Evolutionary conservation across 2,113 vertebrate species (phyloP).

Genomic region (Percopsis transmontana): DNA sequence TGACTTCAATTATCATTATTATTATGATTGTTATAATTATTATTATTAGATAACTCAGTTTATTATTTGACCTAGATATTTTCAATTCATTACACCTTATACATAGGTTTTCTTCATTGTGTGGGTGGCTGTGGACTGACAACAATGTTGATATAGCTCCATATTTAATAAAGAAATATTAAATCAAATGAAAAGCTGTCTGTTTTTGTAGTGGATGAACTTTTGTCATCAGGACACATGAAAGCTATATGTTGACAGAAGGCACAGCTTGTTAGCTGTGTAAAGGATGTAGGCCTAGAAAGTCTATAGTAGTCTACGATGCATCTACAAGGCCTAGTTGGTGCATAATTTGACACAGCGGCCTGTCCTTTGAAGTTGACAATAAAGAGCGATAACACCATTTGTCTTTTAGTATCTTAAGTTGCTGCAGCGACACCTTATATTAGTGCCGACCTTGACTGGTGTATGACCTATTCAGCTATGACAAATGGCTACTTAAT

Average conservation of each 20-base stretch:
- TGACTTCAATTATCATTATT: no score
- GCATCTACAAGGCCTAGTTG: background rate
- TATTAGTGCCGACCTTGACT: no score
- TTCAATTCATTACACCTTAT: background rate
- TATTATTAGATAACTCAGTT: no score
- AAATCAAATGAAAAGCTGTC: background rate
- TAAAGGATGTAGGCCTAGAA: no score
- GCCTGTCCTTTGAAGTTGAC: conserved; percentile 61
- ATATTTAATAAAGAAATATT: background rate
- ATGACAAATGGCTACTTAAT: no score
- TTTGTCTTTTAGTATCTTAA: conserved; percentile 70
- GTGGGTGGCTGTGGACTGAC: background rate
- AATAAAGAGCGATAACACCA: conserved; percentile 64
- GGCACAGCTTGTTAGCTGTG: no score
- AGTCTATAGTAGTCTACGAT: no score
- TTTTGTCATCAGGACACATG: background rate
- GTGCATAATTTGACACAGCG: conserved; percentile 61
- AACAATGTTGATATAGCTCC: background rate
- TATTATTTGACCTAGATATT: no score
- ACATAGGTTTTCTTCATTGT: background rate
- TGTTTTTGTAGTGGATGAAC: background rate
- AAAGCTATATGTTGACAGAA: no score
- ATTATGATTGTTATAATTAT: no score
- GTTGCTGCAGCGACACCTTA: conserved; percentile 62
- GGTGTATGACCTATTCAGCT: no score